These are phyloP conservation scores for Edolisoma coerulescens DNA, from an alignment of 2,113 vertebrate species.

Conservation along the genomic window DNA sequence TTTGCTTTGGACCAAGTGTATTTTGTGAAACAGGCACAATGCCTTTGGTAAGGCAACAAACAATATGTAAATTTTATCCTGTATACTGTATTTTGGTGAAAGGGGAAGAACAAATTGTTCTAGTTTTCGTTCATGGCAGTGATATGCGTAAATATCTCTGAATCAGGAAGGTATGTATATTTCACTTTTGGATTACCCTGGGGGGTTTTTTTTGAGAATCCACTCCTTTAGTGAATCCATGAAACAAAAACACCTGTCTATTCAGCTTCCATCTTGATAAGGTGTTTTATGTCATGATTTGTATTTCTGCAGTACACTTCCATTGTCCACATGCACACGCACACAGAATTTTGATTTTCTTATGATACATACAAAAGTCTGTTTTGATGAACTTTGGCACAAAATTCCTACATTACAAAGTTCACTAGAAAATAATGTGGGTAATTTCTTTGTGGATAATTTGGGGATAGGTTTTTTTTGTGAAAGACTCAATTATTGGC, in stretches of 20 bases:
- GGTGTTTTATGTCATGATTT: background rate
- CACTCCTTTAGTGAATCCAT: background rate
- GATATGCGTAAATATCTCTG: background rate
- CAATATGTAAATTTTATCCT: background rate
- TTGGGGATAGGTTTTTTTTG: background rate
- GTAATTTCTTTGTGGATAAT: background rate
- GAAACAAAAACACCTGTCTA: background rate
- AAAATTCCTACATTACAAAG: background rate
- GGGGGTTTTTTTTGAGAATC: background rate
- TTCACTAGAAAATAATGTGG: background rate
- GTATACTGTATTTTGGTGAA: background rate
- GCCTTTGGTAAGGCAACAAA: background rate
- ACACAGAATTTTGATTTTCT: background rate
- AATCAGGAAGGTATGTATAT: fast-evolving
- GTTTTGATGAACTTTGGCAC: background rate
- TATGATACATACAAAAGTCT: background rate
- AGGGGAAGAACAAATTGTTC: background rate
- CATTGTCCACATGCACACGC: background rate
- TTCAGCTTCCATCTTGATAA: background rate
- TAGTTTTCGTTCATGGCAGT: background rate
- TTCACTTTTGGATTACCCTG: background rate
- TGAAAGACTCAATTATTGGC: background rate
- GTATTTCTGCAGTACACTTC: background rate
- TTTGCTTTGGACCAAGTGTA: background rate
- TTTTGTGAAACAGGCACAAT: background rate